Percentiles rank a stretch among this genome's conserved stretches.
phyloP scores from a whole-genome alignment of 2,797 vertebrate genomes.

The Salmo trutta region DNA sequence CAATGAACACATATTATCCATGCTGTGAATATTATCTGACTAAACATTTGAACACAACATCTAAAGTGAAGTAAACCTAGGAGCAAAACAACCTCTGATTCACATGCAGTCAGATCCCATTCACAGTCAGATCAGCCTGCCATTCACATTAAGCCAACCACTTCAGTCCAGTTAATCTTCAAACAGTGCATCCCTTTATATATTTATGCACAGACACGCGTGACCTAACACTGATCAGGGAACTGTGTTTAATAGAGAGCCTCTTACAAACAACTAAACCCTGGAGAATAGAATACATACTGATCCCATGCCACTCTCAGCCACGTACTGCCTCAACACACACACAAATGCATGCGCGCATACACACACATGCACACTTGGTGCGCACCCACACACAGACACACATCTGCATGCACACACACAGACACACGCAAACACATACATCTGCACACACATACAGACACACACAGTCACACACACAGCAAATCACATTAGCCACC shows the following conservation, averaged over 20 bases:
- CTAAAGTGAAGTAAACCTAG: background rate
- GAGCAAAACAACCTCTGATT: background rate
- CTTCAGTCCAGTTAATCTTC: slow-evolving; percentile 32
- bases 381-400: slow-evolving; percentile 7
- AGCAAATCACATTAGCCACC: slow-evolving; percentile 62
- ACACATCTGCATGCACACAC: background rate
- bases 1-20: too few species aligned
- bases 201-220: slow-evolving; percentile 37
- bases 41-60: too few species aligned
- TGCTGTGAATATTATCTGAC: too few species aligned
- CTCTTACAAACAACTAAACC: slow-evolving; percentile 60
- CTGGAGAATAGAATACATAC: slow-evolving; percentile 45
- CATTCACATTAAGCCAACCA: background rate
- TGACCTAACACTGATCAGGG: slow-evolving; percentile 41
- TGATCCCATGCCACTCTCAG: slow-evolving; percentile 27
- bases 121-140: background rate
- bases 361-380: slow-evolving; percentile 38
- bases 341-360: slow-evolving; percentile 12
- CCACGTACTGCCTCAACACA: slow-evolving; percentile 23
- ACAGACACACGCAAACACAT: background rate
- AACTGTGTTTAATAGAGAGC: slow-evolving; percentile 52
- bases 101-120: background rate
- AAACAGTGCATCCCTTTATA: slow-evolving; percentile 32
- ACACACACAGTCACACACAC: slow-evolving; percentile 31
- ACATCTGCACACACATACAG: slow-evolving; percentile 1